phyloP scores from a whole-genome alignment of 2,113 vertebrate genomes.

The Cyphomyrus discorhynchus region DNA sequence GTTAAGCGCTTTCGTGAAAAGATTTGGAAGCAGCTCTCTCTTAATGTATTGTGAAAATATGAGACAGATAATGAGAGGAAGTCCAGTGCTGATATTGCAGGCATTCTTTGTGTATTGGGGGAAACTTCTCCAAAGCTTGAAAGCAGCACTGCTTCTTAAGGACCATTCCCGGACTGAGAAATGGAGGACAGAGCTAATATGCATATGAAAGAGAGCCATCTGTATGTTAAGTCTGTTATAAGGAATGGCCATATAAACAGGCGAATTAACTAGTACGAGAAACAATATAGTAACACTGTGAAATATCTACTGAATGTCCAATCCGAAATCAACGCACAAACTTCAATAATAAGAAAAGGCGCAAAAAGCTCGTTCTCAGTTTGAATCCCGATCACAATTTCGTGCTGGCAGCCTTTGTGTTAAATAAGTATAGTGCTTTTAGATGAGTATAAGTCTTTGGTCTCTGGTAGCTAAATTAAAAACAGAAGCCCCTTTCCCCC shows the following conservation, averaged over 20 bases:
- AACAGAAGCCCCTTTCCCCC: not conserved
- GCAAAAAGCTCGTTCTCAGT: not conserved
- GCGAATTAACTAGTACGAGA: conserved; percentile 3
- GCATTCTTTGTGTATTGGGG: not conserved
- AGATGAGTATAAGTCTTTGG: not conserved
- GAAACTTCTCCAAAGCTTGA: not conserved
- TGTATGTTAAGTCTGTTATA: not conserved
- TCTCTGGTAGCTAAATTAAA: not conserved
- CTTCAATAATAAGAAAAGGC: not conserved
- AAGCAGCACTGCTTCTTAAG: not conserved
- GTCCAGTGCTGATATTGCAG: not conserved
- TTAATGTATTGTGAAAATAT: not conserved
- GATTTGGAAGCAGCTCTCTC: not conserved
- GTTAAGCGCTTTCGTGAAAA: not conserved
- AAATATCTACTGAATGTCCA: not conserved
- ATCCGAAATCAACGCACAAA: not conserved
- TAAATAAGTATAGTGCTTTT: not conserved
- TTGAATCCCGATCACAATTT: not conserved
- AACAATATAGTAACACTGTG: not conserved
- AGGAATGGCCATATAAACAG: not conserved
- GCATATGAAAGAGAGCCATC: not conserved
- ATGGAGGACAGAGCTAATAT: not conserved
- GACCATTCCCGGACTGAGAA: not conserved
- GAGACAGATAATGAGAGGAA: not conserved
- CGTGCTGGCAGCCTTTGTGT: not conserved